These are phyloP conservation scores for Athene noctua DNA, from an alignment of 2,113 vertebrate species.

Conservation along the genomic window DNA sequence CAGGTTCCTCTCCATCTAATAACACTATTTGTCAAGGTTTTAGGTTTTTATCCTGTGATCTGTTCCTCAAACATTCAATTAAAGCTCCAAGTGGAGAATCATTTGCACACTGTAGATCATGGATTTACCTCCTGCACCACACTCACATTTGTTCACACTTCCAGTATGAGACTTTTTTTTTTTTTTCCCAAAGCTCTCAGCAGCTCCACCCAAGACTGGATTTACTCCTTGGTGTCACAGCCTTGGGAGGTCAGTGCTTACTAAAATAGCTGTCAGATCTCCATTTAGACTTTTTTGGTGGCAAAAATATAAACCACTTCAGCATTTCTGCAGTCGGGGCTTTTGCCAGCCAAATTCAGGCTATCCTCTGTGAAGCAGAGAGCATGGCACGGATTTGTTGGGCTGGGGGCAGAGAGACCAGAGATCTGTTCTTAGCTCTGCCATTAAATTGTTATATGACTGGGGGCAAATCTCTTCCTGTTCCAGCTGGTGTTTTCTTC, in stretches of 20 bases:
- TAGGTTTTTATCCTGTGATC: conserved; percentile 49
- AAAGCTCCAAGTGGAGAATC: conserved; percentile 52
- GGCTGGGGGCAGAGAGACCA: neutral
- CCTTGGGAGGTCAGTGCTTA: neutral
- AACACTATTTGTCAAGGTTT: conserved; percentile 59
- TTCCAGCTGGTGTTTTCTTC: conserved; percentile 53
- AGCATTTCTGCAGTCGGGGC: neutral
- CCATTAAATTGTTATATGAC: conserved; percentile 24
- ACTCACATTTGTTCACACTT: conserved; percentile 3
- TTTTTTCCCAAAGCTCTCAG: neutral
- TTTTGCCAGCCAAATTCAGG: neutral
- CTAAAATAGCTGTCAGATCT: neutral
- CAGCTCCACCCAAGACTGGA: neutral
- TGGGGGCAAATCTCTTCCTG: conserved; percentile 34
- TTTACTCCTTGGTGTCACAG: conserved; percentile 6
- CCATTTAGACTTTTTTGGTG: neutral
- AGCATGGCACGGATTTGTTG: neutral
- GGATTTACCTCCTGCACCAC: conserved; percentile 32
- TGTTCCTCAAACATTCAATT: conserved; percentile 54
- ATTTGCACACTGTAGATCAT: conserved; percentile 35
- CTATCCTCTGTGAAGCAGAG: neutral
- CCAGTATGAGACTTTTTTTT: neutral
- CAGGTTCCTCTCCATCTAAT: conserved; percentile 23
- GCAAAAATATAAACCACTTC: neutral
- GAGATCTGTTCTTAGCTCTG: conserved; percentile 22